phyloP scores from a whole-genome alignment of 2,888 invertebrate species.

The Leucophenga montana region DNA sequence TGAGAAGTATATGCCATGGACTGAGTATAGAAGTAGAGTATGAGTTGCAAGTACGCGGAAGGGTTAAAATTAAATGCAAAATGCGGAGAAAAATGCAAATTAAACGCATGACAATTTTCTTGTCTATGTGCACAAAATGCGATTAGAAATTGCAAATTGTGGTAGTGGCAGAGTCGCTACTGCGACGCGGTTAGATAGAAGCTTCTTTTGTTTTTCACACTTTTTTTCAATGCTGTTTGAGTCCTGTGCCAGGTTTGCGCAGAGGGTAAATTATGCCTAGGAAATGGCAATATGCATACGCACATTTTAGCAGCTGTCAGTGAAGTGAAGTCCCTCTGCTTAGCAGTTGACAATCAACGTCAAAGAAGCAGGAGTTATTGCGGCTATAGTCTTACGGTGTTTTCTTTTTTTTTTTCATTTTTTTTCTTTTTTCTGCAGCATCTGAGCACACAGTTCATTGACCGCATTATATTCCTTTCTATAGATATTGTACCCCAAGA shows the following conservation, averaged over 20 bases:
- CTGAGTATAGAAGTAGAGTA: too few species aligned
- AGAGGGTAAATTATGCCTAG: constrained; percentile 27
- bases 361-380: constrained; percentile 13
- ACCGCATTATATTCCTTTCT: constrained; percentile 56
- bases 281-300: constrained; percentile 54
- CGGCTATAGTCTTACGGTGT: not conserved
- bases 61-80: constrained; percentile 6
- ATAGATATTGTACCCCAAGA: constrained; percentile 34
- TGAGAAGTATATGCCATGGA: not conserved
- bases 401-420: not conserved
- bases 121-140: constrained; percentile 37
- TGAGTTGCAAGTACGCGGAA: not conserved
- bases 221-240: constrained; percentile 22
- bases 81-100: constrained; percentile 52
- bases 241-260: not conserved
- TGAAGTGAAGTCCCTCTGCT: not conserved
- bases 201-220: constrained; percentile 65
- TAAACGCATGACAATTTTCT: constrained; percentile 54
- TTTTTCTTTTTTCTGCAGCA: constrained; percentile 21
- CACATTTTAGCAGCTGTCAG: constrained; percentile 64
- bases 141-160: constrained; percentile 15
- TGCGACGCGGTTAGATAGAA: constrained; percentile 31
- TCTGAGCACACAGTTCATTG: constrained; percentile 55
- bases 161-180: constrained; percentile 25
- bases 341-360: constrained; percentile 21